A percentile compares a stretch with the other conserved stretches of the same genome.
phyloP scores from a whole-genome alignment of 1,140 invertebrate genomes.

The Calliopsis andreniformis region DNA sequence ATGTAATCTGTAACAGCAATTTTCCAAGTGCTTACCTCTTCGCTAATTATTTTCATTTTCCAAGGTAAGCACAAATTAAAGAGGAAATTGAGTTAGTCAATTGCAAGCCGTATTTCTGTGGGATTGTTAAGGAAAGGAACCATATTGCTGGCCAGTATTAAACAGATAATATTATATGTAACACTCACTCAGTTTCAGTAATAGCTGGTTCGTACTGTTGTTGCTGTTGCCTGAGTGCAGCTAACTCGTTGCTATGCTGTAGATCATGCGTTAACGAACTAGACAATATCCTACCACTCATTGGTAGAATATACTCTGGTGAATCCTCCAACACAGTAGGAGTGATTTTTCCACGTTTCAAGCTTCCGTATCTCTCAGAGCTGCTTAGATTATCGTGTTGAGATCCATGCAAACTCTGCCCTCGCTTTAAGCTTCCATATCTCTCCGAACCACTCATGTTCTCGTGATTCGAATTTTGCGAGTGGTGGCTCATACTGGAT shows the following conservation, averaged over 20 bases:
- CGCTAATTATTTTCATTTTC: conserved; percentile 60
- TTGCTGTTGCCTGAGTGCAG: conserved; percentile 73
- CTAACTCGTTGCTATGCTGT: conserved; percentile 77
- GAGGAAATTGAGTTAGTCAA: conserved; percentile 71
- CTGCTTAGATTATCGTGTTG: conserved; percentile 76
- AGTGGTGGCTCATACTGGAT: conserved; percentile 81
- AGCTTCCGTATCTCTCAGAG: conserved; percentile 76
- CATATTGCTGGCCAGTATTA: background rate
- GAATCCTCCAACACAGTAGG: conserved; percentile 74
- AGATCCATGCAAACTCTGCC: conserved; percentile 75
- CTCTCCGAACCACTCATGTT: conserved; percentile 75
- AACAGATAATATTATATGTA: background rate
- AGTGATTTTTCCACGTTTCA: conserved; percentile 77
- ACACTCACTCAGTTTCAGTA: conserved; percentile 82
- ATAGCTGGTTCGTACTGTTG: conserved; percentile 79
- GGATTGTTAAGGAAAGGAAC: conserved; percentile 65
- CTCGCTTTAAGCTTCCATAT: conserved; percentile 78
- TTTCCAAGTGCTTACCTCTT: conserved; percentile 70
- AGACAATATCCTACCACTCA: conserved; percentile 77
- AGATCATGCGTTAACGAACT: conserved; percentile 78
- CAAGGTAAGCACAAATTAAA: conserved; percentile 74
- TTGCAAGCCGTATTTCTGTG: conserved; percentile 68
- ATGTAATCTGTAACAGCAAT: background rate
- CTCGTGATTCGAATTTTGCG: conserved; percentile 81
- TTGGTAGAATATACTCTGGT: conserved; percentile 78